phyloP scores from a whole-genome alignment of 2,113 vertebrate genomes.

The Melospiza melodia region DNA sequence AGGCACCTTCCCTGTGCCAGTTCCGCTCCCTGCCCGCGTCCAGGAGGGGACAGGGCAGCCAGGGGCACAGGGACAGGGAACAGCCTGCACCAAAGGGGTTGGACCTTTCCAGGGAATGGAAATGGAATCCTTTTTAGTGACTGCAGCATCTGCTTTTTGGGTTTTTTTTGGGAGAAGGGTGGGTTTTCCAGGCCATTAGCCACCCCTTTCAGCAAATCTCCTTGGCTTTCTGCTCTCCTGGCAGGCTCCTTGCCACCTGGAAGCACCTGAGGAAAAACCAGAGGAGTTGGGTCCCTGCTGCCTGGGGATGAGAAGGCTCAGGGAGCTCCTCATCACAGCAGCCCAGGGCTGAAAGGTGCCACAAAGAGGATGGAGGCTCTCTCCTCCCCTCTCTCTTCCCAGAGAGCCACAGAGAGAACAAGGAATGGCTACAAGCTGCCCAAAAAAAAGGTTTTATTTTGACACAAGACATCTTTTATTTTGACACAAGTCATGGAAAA shows the following conservation, averaged over 20 bases:
- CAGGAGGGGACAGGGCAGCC: background rate
- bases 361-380: background rate
- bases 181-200: rapidly evolving
- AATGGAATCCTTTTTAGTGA: rapidly evolving
- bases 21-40: background rate
- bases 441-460: background rate
- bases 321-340: background rate
- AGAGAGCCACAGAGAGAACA: background rate
- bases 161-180: background rate
- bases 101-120: background rate
- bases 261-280: background rate
- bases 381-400: background rate
- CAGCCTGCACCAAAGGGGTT: background rate
- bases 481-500: too few species aligned
- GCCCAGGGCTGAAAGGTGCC: background rate
- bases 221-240: background rate
- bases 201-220: background rate
- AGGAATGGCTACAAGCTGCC: background rate
- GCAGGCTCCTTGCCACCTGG: background rate
- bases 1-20: background rate
- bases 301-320: background rate
- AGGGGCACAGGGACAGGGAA: background rate
- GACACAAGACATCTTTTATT: background rate
- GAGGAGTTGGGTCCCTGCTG: background rate
- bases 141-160: background rate